phyloP scores from a whole-genome alignment of 2,113 vertebrate species.

The Alligator mississippiensis region DNA sequence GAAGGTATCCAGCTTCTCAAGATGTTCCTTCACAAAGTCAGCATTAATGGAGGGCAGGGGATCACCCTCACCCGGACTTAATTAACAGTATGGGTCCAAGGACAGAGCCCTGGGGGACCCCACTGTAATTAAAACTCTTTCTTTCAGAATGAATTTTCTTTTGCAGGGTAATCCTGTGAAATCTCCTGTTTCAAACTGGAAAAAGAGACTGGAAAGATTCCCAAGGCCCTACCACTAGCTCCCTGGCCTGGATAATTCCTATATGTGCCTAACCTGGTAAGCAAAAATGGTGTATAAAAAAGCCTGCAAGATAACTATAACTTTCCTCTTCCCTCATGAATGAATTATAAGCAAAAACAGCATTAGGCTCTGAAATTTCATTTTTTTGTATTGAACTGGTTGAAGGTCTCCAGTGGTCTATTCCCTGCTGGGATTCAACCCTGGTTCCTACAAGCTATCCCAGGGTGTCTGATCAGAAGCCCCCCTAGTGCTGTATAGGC shows the following conservation, averaged over 20 bases:
- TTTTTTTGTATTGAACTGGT: not conserved
- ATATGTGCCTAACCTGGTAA: rapidly evolving
- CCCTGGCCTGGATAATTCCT: rapidly evolving
- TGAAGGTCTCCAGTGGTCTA: not conserved
- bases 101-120: no score
- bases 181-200: not conserved
- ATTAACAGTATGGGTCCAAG: no score
- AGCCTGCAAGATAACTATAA: not conserved
- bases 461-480: not conserved
- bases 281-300: not conserved
- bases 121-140: not conserved
- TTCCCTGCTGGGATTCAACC: not conserved
- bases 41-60: no score
- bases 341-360: not conserved
- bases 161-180: not conserved
- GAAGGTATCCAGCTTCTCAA: no score
- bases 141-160: not conserved
- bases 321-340: not conserved
- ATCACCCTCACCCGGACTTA: no score
- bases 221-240: not conserved
- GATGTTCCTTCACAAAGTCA: no score
- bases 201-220: not conserved
- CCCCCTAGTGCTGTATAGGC: not conserved
- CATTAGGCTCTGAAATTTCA: not conserved
- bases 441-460: not conserved